Evolutionary conservation across 1,140 invertebrate species (phyloP), one percentile per base, ranked within the genome.

Genomic region (Diorhabda carinulata): DNA sequence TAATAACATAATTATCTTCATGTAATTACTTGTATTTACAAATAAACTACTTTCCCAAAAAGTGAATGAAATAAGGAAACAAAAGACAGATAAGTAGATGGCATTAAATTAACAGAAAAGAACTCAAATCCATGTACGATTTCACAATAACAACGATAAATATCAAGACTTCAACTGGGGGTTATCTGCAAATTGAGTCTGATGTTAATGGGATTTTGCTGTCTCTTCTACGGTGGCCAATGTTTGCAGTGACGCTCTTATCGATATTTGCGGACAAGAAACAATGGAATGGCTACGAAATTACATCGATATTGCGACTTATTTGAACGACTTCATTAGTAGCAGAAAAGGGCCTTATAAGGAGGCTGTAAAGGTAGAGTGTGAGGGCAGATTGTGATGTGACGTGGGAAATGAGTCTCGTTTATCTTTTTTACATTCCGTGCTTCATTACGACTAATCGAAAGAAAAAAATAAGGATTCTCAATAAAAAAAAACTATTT

Each of bases 321-420:
- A 52, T 52, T 52, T 52, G 47, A n/a, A 52, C 47, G 47, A 52
- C 47, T 52, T 52, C 47, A 52, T 52, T 52, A 52, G 47, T 52
- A n/a, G n/a, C 47, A 52, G 47, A 52, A 52, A 52, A 52, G n/a
- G 47, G n/a, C 47, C 47, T 52, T 52, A 52, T 52, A 52, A 52
- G 47, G 25, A 25, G 25, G 47, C n/a, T 52, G 47, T 52, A 8
- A 52, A 52, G 47, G n/a, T 52, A 52, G 47, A 52, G 47, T 52
- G 47, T 52, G 47, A 52, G n/a, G 47, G 25, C 47, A 6, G 47
- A 52, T 6, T 8, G n/a, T 52, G 47, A 52, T n/a, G 47, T 52
- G 6, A 52, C 47, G 47, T 52, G 47, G 47, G 47, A 52, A 52
- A 52, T 8, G 47, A 52, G 47, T 52, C 25, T 25, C 25, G 25